phyloP scores from a whole-genome alignment of 1,140 invertebrate genomes.

The Arctopsyche grandis region DNA sequence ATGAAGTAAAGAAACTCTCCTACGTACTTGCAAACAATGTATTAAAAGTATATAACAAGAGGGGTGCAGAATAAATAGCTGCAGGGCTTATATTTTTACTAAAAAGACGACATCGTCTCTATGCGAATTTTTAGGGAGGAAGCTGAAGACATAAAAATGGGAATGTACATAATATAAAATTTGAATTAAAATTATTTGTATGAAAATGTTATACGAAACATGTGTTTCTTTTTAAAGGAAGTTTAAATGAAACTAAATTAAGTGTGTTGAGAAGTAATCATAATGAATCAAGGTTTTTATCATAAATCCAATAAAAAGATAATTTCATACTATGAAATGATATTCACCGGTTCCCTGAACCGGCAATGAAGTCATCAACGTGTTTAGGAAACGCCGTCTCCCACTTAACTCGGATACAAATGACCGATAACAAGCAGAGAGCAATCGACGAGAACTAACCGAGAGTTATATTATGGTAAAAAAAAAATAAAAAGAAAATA shows the following conservation, averaged over 20 bases:
- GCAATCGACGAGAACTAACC: slow-evolving; percentile 26
- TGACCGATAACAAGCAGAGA: slow-evolving; percentile 3
- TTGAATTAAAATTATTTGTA: too few species aligned
- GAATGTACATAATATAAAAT: not conserved
- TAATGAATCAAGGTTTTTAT: too few species aligned
- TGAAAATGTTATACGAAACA: too few species aligned
- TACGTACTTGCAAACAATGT: slow-evolving; percentile 13
- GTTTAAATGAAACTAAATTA: too few species aligned
- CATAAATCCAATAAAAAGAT: too few species aligned
- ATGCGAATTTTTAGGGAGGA: not conserved
- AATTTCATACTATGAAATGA: too few species aligned
- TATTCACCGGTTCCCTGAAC: not conserved
- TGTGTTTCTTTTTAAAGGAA: too few species aligned
- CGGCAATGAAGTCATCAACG: slow-evolving; percentile 44
- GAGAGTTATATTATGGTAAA: slow-evolving; percentile 34
- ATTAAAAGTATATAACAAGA: slow-evolving; percentile 17
- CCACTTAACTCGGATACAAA: slow-evolving; percentile 25
- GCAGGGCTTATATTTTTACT: slow-evolving; percentile 9
- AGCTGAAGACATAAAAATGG: not conserved
- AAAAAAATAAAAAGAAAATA: not conserved
- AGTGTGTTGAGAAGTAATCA: too few species aligned
- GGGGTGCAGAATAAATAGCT: slow-evolving; percentile 24
- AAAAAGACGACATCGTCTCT: slow-evolving; percentile 7
- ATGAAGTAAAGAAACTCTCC: slow-evolving; percentile 8
- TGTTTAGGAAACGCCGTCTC: slow-evolving; percentile 34